Evolutionary conservation across 2,888 invertebrate species (phyloP).

Genomic region (Craniophora ligustri): DNA sequence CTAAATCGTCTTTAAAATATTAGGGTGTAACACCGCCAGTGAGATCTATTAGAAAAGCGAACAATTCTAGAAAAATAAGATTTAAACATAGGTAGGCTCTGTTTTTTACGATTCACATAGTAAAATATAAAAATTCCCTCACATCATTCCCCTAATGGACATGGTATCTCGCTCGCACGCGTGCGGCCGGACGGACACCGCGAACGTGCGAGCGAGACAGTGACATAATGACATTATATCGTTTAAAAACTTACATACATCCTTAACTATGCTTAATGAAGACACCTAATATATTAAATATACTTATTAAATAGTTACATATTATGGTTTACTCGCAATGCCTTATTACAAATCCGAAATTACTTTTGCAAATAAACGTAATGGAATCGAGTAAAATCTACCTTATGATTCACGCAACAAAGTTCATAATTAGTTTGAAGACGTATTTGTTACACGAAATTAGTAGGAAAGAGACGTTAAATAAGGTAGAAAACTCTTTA

Average conservation of each 20-base stretch:
- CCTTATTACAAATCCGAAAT: constrained; percentile 67
- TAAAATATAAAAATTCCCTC: constrained; percentile 87
- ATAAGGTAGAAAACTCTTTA: constrained; percentile 30
- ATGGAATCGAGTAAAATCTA: constrained; percentile 50
- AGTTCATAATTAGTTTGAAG: constrained; percentile 36
- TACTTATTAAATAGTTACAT: constrained; percentile 82
- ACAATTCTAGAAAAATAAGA: constrained; percentile 75
- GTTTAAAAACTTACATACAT: constrained; percentile 86
- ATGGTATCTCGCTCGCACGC: constrained; percentile 73
- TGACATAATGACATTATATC: constrained; percentile 79
- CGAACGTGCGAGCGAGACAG: constrained; percentile 64
- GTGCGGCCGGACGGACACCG: constrained; percentile 29
- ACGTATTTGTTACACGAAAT: constrained; percentile 25
- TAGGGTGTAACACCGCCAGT: constrained; percentile 55
- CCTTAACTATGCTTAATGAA: constrained; percentile 83
- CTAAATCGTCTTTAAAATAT: constrained; percentile 44
- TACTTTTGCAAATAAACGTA: constrained; percentile 56
- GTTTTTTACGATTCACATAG: constrained; percentile 86
- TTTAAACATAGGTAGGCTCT: constrained; percentile 77
- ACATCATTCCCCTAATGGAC: constrained; percentile 86
- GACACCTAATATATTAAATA: constrained; percentile 86
- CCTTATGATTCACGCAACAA: constrained; percentile 43
- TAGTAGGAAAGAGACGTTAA: constrained; percentile 17
- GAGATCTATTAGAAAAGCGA: constrained; percentile 78
- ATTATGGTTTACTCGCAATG: constrained; percentile 68